These are phyloP conservation scores for human DNA, from an alignment of 2,113 vertebrate genomes.

Conservation along the genomic window DNA sequence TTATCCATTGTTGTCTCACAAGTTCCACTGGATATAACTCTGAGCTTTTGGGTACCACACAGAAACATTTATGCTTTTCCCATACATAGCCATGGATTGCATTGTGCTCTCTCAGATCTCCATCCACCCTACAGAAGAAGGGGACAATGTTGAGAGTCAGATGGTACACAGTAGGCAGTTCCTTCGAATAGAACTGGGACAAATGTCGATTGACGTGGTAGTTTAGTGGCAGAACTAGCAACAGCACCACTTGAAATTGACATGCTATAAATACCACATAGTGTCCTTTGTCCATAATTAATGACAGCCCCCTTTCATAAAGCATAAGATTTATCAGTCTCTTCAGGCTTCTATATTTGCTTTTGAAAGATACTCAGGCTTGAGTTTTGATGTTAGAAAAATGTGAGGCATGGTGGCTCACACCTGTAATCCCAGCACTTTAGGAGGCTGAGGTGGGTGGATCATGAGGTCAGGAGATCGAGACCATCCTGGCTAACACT, in stretches of 20 bases:
- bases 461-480: no score
- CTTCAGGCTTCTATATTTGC: background rate
- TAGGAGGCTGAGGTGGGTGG: no score
- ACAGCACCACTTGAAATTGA: background rate
- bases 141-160: background rate
- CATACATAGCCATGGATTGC: background rate
- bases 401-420: background rate
- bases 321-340: background rate
- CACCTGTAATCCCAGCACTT: no score
- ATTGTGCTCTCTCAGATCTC: slow-evolving; percentile 24
- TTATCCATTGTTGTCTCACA: background rate
- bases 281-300: background rate
- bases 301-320: background rate
- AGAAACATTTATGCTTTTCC: background rate
- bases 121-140: background rate
- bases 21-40: background rate
- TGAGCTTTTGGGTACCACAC: background rate
- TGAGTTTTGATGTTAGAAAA: slow-evolving; percentile 59
- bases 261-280: background rate
- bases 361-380: slow-evolving; percentile 14
- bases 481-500: no score
- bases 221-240: background rate
- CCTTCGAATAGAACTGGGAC: background rate
- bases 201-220: background rate
- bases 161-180: background rate